Conservation (phyloP, 2,797 vertebrate species). For the Clarias platycephalus region DNA sequence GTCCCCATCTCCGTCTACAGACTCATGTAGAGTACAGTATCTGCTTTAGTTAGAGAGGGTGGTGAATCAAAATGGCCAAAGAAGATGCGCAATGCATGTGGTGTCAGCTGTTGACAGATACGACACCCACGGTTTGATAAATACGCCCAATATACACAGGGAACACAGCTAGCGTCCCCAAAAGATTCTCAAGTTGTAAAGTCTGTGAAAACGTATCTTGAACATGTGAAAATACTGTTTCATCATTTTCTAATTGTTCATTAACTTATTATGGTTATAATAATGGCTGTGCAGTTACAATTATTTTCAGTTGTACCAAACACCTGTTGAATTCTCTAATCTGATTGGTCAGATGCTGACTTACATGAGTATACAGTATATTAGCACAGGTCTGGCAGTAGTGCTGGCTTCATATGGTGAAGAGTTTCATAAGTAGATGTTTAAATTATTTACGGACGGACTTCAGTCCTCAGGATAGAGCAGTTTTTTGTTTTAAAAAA, state of each 20-base stretch:
- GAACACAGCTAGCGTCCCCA: background rate
- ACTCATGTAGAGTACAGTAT: background rate
- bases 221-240: background rate
- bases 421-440: background rate
- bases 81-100: constrained; percentile 30
- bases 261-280: background rate
- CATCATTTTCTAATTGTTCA: background rate
- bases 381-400: background rate
- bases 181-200: background rate
- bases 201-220: background rate
- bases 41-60: constrained; percentile 4
- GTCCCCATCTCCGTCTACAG: constrained; percentile 12
- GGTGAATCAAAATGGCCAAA: constrained; percentile 19
- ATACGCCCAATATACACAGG: background rate
- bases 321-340: background rate
- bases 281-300: background rate
- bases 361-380: background rate
- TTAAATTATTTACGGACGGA: background rate
- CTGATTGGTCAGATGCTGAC: background rate
- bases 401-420: background rate
- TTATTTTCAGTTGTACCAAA: background rate
- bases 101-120: constrained; percentile 24
- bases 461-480: background rate
- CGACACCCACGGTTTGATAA: constrained; percentile 1
- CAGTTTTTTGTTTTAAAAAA: too few species aligned